These are phyloP conservation scores for Smithornis capensis DNA, from an alignment of 2,113 vertebrate genomes.

Conservation along the genomic window DNA sequence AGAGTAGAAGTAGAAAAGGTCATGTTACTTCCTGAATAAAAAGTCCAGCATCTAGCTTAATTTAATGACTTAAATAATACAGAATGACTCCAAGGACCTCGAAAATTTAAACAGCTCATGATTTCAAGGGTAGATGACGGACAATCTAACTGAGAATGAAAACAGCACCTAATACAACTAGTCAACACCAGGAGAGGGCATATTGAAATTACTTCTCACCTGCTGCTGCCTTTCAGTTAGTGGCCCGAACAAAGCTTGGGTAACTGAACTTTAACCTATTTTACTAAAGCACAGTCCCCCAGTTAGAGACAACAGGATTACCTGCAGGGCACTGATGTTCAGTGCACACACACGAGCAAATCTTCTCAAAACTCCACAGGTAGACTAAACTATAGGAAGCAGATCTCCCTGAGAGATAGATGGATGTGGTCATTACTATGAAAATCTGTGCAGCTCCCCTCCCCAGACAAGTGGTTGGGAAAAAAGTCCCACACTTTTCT, in stretches of 20 bases:
- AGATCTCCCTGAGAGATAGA: not conserved
- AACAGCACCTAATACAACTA: constrained; percentile 2
- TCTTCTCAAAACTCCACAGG: not conserved
- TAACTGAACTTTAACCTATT: not conserved
- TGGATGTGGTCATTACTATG: not conserved
- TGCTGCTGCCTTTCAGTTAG: not conserved
- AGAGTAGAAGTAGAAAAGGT: constrained; percentile 39
- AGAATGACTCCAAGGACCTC: not conserved
- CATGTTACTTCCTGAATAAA: not conserved
- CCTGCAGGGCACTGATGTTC: not conserved
- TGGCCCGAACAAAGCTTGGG: not conserved
- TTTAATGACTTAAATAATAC: constrained; percentile 38
- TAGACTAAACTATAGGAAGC: not conserved
- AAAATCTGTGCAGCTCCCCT: not conserved
- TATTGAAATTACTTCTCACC: not conserved
- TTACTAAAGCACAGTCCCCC: not conserved
- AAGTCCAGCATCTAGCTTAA: constrained; percentile 19
- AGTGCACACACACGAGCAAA: not conserved
- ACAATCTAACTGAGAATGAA: constrained; percentile 37
- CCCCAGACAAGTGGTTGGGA: not conserved
- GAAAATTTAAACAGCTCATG: constrained; percentile 13
- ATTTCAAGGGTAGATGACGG: constrained; percentile 13
- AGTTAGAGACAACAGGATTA: not conserved
- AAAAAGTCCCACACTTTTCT: not conserved
- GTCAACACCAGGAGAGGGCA: not conserved